These are phyloP conservation scores for Dysdera silvatica DNA, from an alignment of 1,140 invertebrate species.

Conservation along the genomic window DNA sequence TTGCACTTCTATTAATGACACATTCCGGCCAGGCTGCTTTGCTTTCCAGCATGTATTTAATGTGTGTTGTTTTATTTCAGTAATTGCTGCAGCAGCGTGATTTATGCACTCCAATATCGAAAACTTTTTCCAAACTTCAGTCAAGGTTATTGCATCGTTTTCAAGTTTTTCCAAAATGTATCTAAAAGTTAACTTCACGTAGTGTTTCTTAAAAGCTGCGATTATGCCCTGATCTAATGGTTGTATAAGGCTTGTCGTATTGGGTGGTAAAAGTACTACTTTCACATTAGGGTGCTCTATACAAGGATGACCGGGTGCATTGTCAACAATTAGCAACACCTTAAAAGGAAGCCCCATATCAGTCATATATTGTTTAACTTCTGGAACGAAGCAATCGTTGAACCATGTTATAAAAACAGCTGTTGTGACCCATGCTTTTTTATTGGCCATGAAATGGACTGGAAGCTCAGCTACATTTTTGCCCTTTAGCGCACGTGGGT, in stretches of 20 bases:
- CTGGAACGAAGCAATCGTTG: background rate
- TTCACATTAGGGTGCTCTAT: constrained; percentile 10
- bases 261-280: constrained; percentile 4
- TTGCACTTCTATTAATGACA: background rate
- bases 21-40: background rate
- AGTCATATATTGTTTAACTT: background rate
- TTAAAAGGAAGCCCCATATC: constrained; percentile 4
- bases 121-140: background rate
- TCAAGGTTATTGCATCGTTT: background rate
- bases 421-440: background rate
- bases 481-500: constrained; percentile 40
- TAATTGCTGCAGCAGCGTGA: background rate
- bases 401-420: background rate
- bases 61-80: background rate
- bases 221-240: constrained; percentile 32
- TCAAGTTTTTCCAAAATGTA: background rate
- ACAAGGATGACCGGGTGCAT: constrained; percentile 8
- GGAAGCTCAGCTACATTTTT: constrained; percentile 30
- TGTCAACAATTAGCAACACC: constrained; percentile 11
- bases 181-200: constrained; percentile 20
- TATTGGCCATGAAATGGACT: constrained; percentile 2
- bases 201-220: constrained; percentile 26
- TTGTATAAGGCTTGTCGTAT: constrained; percentile 28
- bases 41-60: constrained; percentile 10
- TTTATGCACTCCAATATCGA: background rate